phyloP scores from a whole-genome alignment of 2,888 invertebrate genomes.

The Acheta domesticus region DNA sequence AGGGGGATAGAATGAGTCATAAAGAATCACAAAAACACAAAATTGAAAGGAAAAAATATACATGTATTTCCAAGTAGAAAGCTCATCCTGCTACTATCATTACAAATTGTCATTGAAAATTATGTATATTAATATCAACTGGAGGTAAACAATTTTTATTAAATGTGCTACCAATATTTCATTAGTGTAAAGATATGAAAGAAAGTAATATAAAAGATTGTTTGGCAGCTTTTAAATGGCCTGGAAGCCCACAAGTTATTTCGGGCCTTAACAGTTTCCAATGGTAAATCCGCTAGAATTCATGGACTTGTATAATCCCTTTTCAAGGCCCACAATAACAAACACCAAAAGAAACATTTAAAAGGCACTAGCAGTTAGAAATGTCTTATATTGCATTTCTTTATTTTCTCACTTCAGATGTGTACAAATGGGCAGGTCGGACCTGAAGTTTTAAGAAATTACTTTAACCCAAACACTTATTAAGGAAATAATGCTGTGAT shows the following conservation, averaged over 20 bases:
- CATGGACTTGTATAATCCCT: neutral
- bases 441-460: neutral
- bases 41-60: no score
- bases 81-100: no score
- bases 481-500: no score
- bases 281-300: neutral
- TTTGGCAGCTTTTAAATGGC: neutral
- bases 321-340: conserved; percentile 2
- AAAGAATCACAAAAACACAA: no score
- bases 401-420: neutral
- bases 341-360: neutral
- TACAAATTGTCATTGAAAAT: no score
- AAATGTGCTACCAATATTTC: no score
- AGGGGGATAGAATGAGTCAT: no score
- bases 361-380: neutral
- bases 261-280: neutral
- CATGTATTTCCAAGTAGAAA: no score
- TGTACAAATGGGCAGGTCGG: neutral
- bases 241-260: neutral
- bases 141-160: no score
- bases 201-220: neutral
- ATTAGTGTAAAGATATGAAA: no score
- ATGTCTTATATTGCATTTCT: neutral
- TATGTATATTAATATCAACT: no score
- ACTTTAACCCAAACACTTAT: no score